Conservation (phyloP, 2,797 vertebrate species). For the Paratrypauchen microcephalus region DNA sequence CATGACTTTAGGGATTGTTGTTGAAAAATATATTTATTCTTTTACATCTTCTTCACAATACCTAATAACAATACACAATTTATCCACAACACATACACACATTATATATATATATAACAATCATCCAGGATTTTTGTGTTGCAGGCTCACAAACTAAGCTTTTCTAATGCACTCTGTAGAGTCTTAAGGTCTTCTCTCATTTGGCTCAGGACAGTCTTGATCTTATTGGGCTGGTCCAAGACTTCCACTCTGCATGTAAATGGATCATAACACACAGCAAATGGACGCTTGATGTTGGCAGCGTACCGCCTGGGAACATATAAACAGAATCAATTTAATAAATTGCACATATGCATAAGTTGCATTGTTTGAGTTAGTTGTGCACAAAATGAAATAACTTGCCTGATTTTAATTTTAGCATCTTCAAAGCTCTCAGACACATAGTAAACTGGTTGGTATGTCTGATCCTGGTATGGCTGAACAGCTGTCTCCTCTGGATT, state of each 20-base stretch:
- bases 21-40: background rate
- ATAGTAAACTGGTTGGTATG: slow-evolving; percentile 85
- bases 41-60: background rate
- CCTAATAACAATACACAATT: background rate
- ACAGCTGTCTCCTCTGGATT: slow-evolving; percentile 78
- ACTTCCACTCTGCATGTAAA: slow-evolving; percentile 81
- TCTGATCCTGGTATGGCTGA: slow-evolving; percentile 83
- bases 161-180: slow-evolving; percentile 78
- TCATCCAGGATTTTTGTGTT: background rate
- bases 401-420: slow-evolving; percentile 82
- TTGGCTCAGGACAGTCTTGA: slow-evolving; percentile 73
- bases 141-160: slow-evolving; percentile 57
- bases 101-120: background rate
- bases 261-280: slow-evolving; percentile 76
- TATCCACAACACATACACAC: too few species aligned
- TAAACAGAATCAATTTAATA: background rate
- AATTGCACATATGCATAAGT: background rate
- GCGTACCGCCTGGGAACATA: slow-evolving; percentile 73
- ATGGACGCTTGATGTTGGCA: slow-evolving; percentile 78
- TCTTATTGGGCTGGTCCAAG: slow-evolving; percentile 75
- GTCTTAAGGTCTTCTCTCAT: slow-evolving; percentile 80
- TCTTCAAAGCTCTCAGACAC: slow-evolving; percentile 87
- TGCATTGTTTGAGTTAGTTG: background rate
- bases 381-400: background rate
- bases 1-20: background rate